These are phyloP conservation scores for Sinopyrophorus schimmeli DNA, from an alignment of 2,888 invertebrate species.

Conservation along the genomic window DNA sequence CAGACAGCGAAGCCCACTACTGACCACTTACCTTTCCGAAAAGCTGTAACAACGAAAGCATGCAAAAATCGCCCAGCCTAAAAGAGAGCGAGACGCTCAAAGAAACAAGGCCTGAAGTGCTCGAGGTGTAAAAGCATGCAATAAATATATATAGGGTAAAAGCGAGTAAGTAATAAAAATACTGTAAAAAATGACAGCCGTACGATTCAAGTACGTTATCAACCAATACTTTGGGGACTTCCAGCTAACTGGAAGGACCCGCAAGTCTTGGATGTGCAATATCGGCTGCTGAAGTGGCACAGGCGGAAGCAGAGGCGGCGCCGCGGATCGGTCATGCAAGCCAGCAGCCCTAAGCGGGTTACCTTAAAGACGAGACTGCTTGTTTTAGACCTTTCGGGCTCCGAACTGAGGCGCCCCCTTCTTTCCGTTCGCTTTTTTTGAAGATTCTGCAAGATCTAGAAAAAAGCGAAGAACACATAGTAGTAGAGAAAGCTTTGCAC, in stretches of 20 bases:
- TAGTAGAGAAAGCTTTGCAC: constrained; percentile 67
- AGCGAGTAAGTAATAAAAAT: constrained; percentile 1
- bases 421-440: constrained; percentile 98
- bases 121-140: constrained; percentile 7
- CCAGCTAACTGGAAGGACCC: constrained; percentile 8
- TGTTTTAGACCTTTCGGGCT: constrained; percentile 91
- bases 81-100: too few relatives aligned
- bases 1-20: constrained; percentile 5
- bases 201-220: constrained; percentile 9
- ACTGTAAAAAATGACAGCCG: constrained; percentile 1
- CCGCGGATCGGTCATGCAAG: constrained; percentile 54
- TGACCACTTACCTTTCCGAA: constrained; percentile 28
- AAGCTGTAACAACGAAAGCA: constrained; percentile 20
- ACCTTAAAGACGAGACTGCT: constrained; percentile 99
- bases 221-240: constrained; percentile 16
- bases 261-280: constrained; percentile 27
- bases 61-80: constrained; percentile 18
- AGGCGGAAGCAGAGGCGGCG: constrained; percentile 55
- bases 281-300: constrained; percentile 26
- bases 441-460: constrained; percentile 99
- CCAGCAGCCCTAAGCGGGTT: constrained; percentile 67
- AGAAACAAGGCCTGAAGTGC: background rate
- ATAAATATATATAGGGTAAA: too few relatives aligned
- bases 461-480: constrained; percentile 86
- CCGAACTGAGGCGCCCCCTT: constrained; percentile 95